Evolutionary conservation across 2,113 vertebrate genomes (phyloP), one percentile per base, ranked within the genome.

Genomic region (Limnothrissa miodon): DNA sequence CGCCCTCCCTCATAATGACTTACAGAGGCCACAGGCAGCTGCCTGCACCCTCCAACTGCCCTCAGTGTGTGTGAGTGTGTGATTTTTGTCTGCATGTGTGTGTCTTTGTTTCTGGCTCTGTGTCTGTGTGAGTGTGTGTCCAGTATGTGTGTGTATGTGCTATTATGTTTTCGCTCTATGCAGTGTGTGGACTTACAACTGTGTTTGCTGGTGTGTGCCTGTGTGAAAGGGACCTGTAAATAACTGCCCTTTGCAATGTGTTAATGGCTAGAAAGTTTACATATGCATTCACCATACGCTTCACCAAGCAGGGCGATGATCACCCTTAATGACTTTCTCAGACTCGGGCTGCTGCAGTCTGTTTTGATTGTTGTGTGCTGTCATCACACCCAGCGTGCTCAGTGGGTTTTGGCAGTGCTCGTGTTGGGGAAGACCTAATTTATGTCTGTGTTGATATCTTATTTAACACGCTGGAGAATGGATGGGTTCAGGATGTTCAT

Each of bases 1-100:
- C 83, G 70, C 81, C 82, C 53, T 39, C 33, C 48, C 83, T 82
- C 45, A 86, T 87, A 89, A 89, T 83, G 84, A 83, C 78, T 87
- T 84, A 86, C 82, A 84, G 84, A 86, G 81, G 84, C 66, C 81
- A 78, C 82, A 81, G 79, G 74, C 82, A 80, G 85, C 82, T 84
- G 83, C 48, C 33, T 66, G 5, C 44, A 81, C 78, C 80, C 51
- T 39, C 83, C 74, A 44, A 45, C 80, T 51, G 81, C 45, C 44
- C 25, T 74, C 17, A 45, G 78, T 81, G 46, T 45, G 39, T 46
- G 78, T 53, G 53, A 10, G 17, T 39, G 33, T 51, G 44, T 78
- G 44, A n/a, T n/a, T n/a, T 74, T 59, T 51, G 45, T 39, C 8
- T 78, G 66, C 78, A 62, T 78, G 62, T n/a, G 59, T 42, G 4